Percentiles rank a stretch among this genome's conserved stretches.
Conservation (phyloP, 1,140 invertebrate species). For the Lordiphosa stackelbergi region DNA sequence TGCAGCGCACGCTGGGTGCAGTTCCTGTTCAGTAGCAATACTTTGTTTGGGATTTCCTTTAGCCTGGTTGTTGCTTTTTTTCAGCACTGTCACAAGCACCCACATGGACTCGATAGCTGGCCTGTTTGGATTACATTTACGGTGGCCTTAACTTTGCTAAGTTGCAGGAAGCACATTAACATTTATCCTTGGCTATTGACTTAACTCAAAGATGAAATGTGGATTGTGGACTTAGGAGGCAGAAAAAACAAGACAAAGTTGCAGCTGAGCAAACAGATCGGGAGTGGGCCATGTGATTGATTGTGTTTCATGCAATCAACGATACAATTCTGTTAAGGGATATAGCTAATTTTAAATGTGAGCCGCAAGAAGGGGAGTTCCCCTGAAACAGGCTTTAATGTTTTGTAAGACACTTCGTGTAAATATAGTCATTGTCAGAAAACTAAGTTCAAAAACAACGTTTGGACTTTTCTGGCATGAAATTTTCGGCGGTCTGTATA, state of each 20-base stretch:
- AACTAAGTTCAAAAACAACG: no score
- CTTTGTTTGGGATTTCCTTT: not conserved
- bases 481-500: no score
- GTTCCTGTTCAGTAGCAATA: not conserved
- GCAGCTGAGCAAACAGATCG: constrained; percentile 45
- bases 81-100: not conserved
- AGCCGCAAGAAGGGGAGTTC: no score
- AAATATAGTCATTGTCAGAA: no score
- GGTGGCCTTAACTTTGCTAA: constrained; percentile 3
- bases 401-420: no score
- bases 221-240: constrained; percentile 22
- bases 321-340: no score
- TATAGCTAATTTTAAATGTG: no score
- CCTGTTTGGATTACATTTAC: constrained; percentile 39
- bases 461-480: no score
- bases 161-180: constrained; percentile 51
- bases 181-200: constrained; percentile 41
- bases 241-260: constrained; percentile 15
- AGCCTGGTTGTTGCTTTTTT: no score
- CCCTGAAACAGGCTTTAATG: no score
- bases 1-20: constrained; percentile 11
- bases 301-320: not conserved
- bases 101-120: not conserved
- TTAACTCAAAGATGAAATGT: not conserved
- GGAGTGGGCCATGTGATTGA: constrained; percentile 29